Conservation (phyloP, 2,797 vertebrate species). For the Enteromius trimaculatus region DNA sequence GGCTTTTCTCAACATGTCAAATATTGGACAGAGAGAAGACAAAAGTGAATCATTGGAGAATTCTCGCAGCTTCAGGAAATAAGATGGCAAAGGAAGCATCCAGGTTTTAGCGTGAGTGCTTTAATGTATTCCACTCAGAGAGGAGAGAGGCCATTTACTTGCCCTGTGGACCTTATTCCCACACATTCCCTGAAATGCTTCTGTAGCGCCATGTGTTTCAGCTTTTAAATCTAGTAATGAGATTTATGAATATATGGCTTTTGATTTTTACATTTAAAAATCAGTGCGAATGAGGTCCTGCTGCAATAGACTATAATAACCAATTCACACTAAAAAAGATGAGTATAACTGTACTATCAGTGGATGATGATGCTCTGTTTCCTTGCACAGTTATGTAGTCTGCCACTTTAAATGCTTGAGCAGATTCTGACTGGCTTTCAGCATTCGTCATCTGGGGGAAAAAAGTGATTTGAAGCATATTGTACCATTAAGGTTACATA, state of each 20-base stretch:
- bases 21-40: conserved; percentile 44
- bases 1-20: conserved; percentile 49
- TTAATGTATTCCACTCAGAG: conserved; percentile 31
- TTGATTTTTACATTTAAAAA: conserved; percentile 4
- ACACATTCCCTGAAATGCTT: background rate
- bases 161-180: background rate
- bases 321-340: background rate
- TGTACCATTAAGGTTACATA: background rate
- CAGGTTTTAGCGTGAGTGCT: conserved; percentile 51
- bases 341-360: background rate
- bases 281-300: background rate
- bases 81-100: conserved; percentile 56
- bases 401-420: background rate
- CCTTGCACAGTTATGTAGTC: too few species aligned
- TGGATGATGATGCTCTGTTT: background rate
- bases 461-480: background rate
- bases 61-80: conserved; percentile 53
- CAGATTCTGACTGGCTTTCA: background rate
- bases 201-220: background rate
- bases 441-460: background rate
- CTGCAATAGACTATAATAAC: background rate
- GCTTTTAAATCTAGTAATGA: background rate
- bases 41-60: conserved; percentile 42
- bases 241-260: background rate
- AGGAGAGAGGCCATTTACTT: background rate